Base-by-base conservation (phyloP, 2,797 vertebrate genomes). In the Antennarius maculatus region DNA sequence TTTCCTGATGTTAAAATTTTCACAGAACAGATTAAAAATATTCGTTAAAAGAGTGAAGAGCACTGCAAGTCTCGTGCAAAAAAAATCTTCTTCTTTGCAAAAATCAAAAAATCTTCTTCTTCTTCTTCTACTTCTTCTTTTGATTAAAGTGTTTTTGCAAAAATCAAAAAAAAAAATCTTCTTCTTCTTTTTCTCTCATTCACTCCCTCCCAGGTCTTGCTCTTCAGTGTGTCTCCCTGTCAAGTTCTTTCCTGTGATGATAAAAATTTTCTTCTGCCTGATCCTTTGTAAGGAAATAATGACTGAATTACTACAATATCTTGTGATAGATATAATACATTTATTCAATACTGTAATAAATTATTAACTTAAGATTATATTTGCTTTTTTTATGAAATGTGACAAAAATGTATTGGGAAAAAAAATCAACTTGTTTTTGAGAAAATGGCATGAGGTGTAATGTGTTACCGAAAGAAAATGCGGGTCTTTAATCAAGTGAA, bases 391-490 rank as follows among this genome's bases (percentile, higher is more conserved):
- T 76, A 90, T 85, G 70, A 85, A 91, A 86, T 84, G 76, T 34
- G 16, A 43, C 71, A 80, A 55, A 86, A 75, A 53, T 67, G 23
- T 54, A 17, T 48, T 55, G 13, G 45, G 43, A 71, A 77, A 81
- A 75, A 48, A 61, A 39, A 23, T 39, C 31, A 69, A 54, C 50
- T 80, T 87, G 43, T 89, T 92, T 91, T 89, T 78, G 71, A 88
- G 82, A 91, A 89, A 71, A 85, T 87, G 88, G 92, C 93, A 94
- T 94, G 93, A 92, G 76, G 81, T 93, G 74, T 92, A 91, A 84
- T 74, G 88, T 93, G 90, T 92, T 80, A 78, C 77, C 57, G 83
- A 83, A 83, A 82, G 87, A 83, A 87, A 88, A 85, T 74, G 66
- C 85, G 89, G 83, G 76, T 82, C 82, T 88, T 84, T 79, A 86